A percentile compares a stretch with the other conserved stretches of the same genome.
These are phyloP conservation scores for Bothrops jararaca DNA, from an alignment of 2,113 vertebrate species.

Conservation along the genomic window DNA sequence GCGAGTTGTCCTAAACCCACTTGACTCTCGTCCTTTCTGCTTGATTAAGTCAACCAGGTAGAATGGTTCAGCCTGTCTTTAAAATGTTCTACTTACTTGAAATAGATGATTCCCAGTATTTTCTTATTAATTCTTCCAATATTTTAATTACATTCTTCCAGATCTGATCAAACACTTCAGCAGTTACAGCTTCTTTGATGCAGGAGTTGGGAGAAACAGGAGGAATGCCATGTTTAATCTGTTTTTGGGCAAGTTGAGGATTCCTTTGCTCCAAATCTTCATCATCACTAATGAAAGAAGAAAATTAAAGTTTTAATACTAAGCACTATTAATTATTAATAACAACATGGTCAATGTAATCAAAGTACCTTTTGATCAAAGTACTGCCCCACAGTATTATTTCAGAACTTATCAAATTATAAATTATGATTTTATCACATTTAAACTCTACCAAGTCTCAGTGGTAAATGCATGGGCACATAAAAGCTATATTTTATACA, in stretches of 20 bases:
- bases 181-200: constrained; percentile 73
- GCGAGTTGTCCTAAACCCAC: neutral
- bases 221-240: constrained; percentile 70
- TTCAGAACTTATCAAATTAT: neutral
- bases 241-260: constrained; percentile 36
- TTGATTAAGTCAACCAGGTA: neutral
- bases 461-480: neutral
- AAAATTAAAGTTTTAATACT: constrained; percentile 43
- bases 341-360: neutral
- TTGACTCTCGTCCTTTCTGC: neutral
- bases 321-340: neutral
- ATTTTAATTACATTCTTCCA: constrained; percentile 71
- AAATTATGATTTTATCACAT: neutral
- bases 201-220: constrained; percentile 79
- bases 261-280: constrained; percentile 66
- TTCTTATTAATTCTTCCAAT: constrained; percentile 72
- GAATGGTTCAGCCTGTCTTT: neutral
- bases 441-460: neutral
- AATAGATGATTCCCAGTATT: constrained; percentile 67
- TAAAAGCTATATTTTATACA: neutral
- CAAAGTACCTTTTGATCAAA: neutral
- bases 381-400: neutral
- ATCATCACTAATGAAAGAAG: constrained; percentile 70
- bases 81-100: constrained; percentile 64
- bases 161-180: constrained; percentile 76